These are phyloP conservation scores for Willowsia nigromaculata DNA, from an alignment of 2,888 invertebrate species.

Conservation along the genomic window DNA sequence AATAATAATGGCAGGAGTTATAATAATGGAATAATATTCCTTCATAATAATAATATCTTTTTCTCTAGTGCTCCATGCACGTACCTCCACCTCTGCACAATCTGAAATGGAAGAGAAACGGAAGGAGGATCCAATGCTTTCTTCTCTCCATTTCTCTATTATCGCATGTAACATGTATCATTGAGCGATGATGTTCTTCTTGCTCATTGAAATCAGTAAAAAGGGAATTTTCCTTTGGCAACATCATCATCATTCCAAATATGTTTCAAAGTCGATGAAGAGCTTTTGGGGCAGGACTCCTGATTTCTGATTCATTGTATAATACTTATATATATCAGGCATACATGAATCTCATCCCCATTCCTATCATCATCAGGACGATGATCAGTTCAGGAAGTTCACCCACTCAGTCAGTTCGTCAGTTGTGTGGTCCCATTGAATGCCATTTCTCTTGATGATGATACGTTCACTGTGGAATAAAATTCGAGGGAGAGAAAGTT, in stretches of 20 bases:
- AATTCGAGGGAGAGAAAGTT: constrained; percentile 45
- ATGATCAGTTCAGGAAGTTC: constrained; percentile 35
- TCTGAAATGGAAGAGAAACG: neutral
- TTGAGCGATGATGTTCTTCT: constrained; percentile 8
- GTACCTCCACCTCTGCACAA: neutral
- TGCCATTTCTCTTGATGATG: constrained; percentile 24
- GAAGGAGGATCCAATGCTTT: constrained; percentile 40
- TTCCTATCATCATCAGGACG: neutral
- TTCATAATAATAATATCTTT: neutral
- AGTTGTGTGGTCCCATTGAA: constrained; percentile 15
- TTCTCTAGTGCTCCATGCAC: neutral
- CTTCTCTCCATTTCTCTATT: constrained; percentile 11
- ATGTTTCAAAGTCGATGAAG: neutral
- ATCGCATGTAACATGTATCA: neutral
- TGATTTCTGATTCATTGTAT: constrained; percentile 45
- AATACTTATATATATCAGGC: neutral
- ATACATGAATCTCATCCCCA: constrained; percentile 5
- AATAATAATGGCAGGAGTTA: constrained; percentile 30
- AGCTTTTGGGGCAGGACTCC: neutral
- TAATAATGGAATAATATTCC: constrained; percentile 62
- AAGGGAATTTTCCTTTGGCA: constrained; percentile 17
- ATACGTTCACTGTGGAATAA: constrained; percentile 25
- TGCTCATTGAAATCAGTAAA: constrained; percentile 33
- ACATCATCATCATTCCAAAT: constrained; percentile 2
- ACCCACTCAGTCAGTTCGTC: constrained; percentile 43